These are phyloP conservation scores for Epinotia ramella DNA, from an alignment of 2,888 invertebrate species.

Conservation along the genomic window DNA sequence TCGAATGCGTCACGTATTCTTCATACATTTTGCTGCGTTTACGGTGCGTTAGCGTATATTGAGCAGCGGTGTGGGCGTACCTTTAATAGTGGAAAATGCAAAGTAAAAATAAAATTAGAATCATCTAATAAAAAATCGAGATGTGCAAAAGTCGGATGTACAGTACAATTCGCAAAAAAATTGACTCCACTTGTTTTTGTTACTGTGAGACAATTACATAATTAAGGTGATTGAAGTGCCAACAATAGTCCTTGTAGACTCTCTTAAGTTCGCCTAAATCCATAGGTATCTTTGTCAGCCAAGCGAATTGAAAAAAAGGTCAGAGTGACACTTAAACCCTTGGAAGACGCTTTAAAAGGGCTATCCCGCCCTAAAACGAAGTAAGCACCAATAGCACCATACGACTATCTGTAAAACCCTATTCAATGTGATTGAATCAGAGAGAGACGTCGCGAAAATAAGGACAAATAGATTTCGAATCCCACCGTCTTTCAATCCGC, in stretches of 20 bases:
- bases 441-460: slow-evolving; percentile 16
- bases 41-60: too few species aligned
- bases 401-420: slow-evolving; percentile 27
- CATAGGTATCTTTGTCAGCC: slow-evolving; percentile 2
- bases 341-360: slow-evolving; percentile 23
- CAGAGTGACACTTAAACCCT: slow-evolving; percentile 35
- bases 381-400: slow-evolving; percentile 9
- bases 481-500: background rate
- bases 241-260: background rate
- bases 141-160: too few species aligned
- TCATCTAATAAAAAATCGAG: too few species aligned
- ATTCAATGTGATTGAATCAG: slow-evolving; percentile 44
- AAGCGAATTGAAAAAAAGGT: slow-evolving; percentile 36
- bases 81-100: too few species aligned
- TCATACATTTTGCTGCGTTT: too few species aligned
- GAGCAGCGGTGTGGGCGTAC: too few species aligned
- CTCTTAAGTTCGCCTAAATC: background rate
- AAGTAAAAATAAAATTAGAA: too few species aligned
- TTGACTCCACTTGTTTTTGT: too few species aligned
- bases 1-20: too few species aligned
- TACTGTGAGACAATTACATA: too few species aligned
- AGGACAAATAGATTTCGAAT: slow-evolving; percentile 13
- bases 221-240: background rate
- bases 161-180: too few species aligned
- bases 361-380: slow-evolving; percentile 26